Evolutionary conservation across 2,797 vertebrate species (phyloP).

Genomic region (Liparis tanakae): DNA sequence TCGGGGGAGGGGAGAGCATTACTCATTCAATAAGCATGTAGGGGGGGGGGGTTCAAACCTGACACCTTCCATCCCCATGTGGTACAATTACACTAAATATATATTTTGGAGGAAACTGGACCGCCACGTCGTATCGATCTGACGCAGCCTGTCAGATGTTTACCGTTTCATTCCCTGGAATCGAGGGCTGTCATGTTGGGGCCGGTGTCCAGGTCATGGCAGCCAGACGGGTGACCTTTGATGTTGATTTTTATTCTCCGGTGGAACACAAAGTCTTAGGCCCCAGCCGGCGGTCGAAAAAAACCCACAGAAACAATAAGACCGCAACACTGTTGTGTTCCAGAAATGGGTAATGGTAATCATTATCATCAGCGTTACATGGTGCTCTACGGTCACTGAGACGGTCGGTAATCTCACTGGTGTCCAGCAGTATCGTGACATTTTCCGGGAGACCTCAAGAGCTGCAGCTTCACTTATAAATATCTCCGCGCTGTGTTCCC

Average conservation of each 20-base stretch:
- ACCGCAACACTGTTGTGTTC: slow-evolving; percentile 42
- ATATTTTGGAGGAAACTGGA: neutral
- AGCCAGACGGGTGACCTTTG: slow-evolving; percentile 58
- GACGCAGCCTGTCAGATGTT: slow-evolving; percentile 72
- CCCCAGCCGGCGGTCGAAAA: neutral
- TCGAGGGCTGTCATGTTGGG: slow-evolving; percentile 34
- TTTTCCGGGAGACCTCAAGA: slow-evolving; percentile 29
- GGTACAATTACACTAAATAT: too few relatives aligned
- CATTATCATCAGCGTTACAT: slow-evolving; percentile 47
- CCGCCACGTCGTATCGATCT: slow-evolving; percentile 58
- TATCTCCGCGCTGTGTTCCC: neutral
- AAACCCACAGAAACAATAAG: slow-evolving; percentile 41
- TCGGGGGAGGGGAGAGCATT: too few relatives aligned
- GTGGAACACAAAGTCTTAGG: slow-evolving; percentile 31
- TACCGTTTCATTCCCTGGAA: slow-evolving; percentile 47
- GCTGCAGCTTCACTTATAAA: neutral
- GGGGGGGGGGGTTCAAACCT: too few relatives aligned
- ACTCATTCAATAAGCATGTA: neutral
- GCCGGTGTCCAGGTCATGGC: slow-evolving; percentile 1
- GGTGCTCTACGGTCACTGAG: slow-evolving; percentile 27
- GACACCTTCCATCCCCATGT: too few relatives aligned
- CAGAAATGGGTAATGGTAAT: slow-evolving; percentile 37
- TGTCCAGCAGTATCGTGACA: slow-evolving; percentile 9
- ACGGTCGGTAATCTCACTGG: slow-evolving; percentile 19
- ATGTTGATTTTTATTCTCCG: slow-evolving; percentile 56